Evolutionary conservation across 2,888 invertebrate species (phyloP).

Genomic region (Esperia sulphurella): DNA sequence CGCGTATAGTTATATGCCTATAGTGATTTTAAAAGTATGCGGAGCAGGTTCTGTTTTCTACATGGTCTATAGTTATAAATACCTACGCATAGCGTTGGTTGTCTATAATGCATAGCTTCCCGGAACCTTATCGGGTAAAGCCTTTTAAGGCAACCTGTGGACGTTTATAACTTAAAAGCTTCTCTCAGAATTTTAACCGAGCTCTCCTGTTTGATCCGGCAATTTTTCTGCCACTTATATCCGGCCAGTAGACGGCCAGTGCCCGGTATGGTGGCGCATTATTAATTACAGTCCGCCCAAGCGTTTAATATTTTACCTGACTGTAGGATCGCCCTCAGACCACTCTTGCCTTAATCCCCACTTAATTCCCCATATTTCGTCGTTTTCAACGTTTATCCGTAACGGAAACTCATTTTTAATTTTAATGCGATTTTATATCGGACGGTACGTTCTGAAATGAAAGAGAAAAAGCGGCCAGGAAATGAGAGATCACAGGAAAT

Average conservation of each 20-base stretch:
- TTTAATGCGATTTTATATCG: conserved; percentile 29
- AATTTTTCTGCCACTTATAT: conserved; percentile 66
- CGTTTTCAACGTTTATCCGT: conserved; percentile 50
- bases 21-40: too few species aligned
- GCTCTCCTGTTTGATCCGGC: conserved; percentile 54
- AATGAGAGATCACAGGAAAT: background rate
- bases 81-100: conserved; percentile 1
- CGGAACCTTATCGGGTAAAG: conserved; percentile 29
- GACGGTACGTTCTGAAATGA: background rate
- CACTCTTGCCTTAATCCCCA: conserved; percentile 58
- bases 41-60: background rate
- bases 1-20: too few species aligned
- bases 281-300: conserved; percentile 69
- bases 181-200: conserved; percentile 53
- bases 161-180: conserved; percentile 41
- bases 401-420: conserved; percentile 47
- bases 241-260: conserved; percentile 44
- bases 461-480: background rate
- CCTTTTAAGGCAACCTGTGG: conserved; percentile 42
- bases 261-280: conserved; percentile 53
- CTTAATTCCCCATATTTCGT: conserved; percentile 65
- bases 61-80: background rate
- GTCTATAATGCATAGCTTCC: conserved; percentile 31
- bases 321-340: conserved; percentile 54
- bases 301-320: conserved; percentile 70